Percentiles rank a stretch among this genome's conserved stretches.
phyloP scores from a whole-genome alignment of 2,113 vertebrate genomes.

The Galeopterus variegatus region DNA sequence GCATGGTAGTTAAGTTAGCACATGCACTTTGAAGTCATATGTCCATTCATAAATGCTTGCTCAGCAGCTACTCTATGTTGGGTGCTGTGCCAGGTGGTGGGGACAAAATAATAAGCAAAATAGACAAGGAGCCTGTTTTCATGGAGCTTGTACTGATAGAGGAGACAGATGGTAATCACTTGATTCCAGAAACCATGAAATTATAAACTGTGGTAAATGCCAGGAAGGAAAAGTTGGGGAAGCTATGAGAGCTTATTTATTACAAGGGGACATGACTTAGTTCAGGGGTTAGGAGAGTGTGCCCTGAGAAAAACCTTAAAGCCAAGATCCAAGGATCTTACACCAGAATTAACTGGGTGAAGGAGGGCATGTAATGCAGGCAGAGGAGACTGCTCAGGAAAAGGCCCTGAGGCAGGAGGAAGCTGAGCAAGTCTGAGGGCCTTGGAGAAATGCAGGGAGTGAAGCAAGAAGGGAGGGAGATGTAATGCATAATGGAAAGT shows the following conservation, averaged over 20 bases:
- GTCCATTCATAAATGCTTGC: neutral
- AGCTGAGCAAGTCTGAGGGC: neutral
- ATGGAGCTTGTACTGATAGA: neutral
- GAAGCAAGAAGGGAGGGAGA: neutral
- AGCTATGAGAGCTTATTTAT: neutral
- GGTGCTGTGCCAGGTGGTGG: neutral
- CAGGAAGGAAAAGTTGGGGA: neutral
- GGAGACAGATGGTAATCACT: neutral
- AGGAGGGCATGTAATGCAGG: too few species aligned
- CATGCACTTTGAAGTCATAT: neutral
- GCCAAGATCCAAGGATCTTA: neutral
- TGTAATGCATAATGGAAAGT: neutral
- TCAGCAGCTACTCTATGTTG: neutral
- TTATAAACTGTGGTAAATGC: neutral
- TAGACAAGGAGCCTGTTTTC: neutral
- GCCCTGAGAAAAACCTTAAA: neutral
- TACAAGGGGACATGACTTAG: neutral
- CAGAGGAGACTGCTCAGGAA: neutral
- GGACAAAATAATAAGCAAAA: conserved; percentile 5
- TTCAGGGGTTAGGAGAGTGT: neutral
- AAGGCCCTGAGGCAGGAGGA: neutral
- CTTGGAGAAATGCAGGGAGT: neutral
- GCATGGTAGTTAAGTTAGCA: neutral
- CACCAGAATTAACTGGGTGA: neutral
- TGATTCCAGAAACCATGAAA: neutral